Conservation (phyloP, 2,113 vertebrate species). For the Tachuris rubrigastra region DNA sequence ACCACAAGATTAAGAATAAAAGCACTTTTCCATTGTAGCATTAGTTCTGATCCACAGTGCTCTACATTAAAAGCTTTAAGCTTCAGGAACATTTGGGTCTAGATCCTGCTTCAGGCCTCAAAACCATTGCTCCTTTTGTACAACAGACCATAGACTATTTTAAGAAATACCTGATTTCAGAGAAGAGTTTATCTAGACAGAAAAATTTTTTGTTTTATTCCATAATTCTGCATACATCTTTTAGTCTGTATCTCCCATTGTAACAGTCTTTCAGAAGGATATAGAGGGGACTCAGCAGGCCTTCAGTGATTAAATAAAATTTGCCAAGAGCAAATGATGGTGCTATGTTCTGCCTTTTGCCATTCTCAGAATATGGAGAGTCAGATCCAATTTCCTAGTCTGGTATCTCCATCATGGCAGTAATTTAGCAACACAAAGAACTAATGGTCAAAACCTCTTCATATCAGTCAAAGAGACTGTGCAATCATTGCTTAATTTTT, state of each 20-base stretch:
- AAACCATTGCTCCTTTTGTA: neutral
- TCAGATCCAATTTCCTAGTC: neutral
- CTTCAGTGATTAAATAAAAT: neutral
- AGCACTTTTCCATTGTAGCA: neutral
- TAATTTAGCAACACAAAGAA: neutral
- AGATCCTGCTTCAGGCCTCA: neutral
- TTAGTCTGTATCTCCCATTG: neutral
- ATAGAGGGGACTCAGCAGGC: neutral
- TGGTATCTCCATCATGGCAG: neutral
- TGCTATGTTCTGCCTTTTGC: neutral
- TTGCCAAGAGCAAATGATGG: neutral
- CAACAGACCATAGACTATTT: neutral
- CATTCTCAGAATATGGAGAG: neutral
- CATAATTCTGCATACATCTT: neutral
- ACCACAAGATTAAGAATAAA: neutral
- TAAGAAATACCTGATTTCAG: neutral
- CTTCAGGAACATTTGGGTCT: neutral
- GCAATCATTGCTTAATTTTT: neutral
- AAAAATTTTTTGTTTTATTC: neutral
- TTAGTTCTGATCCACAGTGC: neutral
- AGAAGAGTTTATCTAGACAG: neutral
- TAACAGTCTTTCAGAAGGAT: neutral
- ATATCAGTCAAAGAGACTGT: neutral
- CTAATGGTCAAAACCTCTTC: neutral
- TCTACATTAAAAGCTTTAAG: neutral